Percentiles rank a stretch among this genome's conserved stretches.
Evolutionary conservation across 2,888 invertebrate genomes (phyloP).

Genomic region (Oscheius sp.): DNA sequence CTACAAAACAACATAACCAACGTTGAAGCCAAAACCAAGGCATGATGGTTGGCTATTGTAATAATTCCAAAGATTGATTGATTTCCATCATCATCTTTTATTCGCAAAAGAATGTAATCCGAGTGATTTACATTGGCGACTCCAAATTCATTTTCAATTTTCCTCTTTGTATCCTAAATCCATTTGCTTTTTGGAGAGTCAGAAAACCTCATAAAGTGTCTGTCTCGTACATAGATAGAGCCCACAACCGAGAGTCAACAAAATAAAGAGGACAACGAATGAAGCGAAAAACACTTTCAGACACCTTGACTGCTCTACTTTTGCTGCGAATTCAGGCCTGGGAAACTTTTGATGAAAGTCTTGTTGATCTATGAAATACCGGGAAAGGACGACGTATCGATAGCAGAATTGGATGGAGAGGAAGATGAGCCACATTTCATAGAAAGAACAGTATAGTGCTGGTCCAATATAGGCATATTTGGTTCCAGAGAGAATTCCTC

Average conservation of each 20-base stretch:
- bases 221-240: slow-evolving; percentile 4
- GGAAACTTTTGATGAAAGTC: too few species aligned
- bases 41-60: slow-evolving; percentile 11
- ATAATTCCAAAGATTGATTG: not conserved
- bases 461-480: not conserved
- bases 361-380: not conserved
- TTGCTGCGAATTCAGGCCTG: not conserved
- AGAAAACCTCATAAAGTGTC: not conserved
- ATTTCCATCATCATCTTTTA: not conserved
- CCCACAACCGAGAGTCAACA: not conserved
- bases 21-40: not conserved
- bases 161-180: not conserved
- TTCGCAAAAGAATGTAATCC: slow-evolving; percentile 11
- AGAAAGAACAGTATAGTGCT: slow-evolving; percentile 14
- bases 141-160: slow-evolving; percentile 1
- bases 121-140: not conserved
- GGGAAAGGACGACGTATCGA: slow-evolving; percentile 3
- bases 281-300: not conserved
- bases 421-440: slow-evolving; percentile 14
- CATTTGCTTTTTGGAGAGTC: not conserved
- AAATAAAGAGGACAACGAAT: not conserved
- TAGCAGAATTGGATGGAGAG: slow-evolving; percentile 12
- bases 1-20: slow-evolving; percentile 4
- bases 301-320: not conserved
- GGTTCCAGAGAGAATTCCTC: slow-evolving; percentile 1